Base-by-base conservation (phyloP, 2,888 invertebrate species). In the Stramonita haemastoma region DNA sequence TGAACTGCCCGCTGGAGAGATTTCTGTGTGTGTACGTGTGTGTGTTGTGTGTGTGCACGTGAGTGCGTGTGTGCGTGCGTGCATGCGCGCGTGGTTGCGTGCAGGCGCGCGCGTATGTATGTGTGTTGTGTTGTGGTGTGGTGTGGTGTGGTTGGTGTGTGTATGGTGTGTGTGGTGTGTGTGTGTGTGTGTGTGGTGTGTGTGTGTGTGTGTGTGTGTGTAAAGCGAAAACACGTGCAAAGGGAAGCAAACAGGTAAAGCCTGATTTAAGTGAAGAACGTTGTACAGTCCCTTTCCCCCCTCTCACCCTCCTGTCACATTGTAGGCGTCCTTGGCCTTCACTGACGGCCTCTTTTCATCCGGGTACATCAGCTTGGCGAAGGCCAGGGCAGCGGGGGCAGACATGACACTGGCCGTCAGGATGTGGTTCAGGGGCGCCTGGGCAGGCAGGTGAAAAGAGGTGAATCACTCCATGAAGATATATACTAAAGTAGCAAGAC, bases 371-470 rank as follows among this genome's bases (percentile, higher is more conserved):
- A 92, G 86, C 86, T 93, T 93, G 5, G 93, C 89, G 81, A 91
- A 91, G 17, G 91, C 92, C 13, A 93, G 87, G 34, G 92, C 92
- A 0, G 93, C 93, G 36, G 93, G 93, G 19, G 92, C 93, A 0
- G 92, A 92, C 93, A 93, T 92, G n/a, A 91, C 91, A 26, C 90
- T 91, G 26, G 93, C 93, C 15, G 92, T 89, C 77, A 93, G 87
- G 6, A 93, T 89, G 86, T 92, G 91, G 2, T 90, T 87, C 0
- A 90, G 86, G n/a, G 92, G 91, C 13, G 91, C 91, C 92, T 92
- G 73, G 2, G 8, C 8, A 83, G 26, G 36, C 46, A 46, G 46
- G 5, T 46, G 46, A 46, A 46, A 46, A 46, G 4, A 46, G 46
- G 46, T 8, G 8, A 46, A 46, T 46, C 8, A 46, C 8, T 46